A percentile compares a stretch with the other conserved stretches of the same genome.
Conservation (phyloP, 1,140 invertebrate species). For the Diabrotica undecimpunctata region DNA sequence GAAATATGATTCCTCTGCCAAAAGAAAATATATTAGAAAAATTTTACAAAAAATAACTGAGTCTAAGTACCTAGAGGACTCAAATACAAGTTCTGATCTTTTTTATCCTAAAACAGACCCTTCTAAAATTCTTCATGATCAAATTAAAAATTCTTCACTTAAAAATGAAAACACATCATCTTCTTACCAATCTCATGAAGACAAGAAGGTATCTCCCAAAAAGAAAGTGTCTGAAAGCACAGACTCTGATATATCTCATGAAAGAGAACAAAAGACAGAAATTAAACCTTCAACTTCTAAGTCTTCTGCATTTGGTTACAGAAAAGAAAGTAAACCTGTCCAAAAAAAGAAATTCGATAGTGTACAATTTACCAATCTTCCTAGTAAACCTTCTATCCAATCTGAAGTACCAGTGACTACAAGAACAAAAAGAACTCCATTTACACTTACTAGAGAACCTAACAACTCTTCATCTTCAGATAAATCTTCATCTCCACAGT, state of each 20-base stretch:
- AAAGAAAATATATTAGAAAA: slow-evolving; percentile 40
- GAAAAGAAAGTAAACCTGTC: background rate
- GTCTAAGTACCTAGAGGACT: slow-evolving; percentile 27
- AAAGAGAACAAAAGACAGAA: no score
- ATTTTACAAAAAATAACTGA: slow-evolving; percentile 38
- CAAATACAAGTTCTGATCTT: slow-evolving; percentile 31
- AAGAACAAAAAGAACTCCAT: slow-evolving; percentile 12
- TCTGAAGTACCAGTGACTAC: background rate
- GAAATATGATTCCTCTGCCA: slow-evolving; percentile 39
- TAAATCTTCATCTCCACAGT: slow-evolving; percentile 5
- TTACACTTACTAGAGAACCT: slow-evolving; percentile 13
- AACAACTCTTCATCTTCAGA: background rate
- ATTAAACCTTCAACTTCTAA: no score
- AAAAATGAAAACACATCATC: background rate
- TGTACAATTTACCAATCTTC: background rate
- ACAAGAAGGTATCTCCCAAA: slow-evolving; percentile 4
- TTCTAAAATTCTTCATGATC: background rate
- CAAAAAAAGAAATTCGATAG: background rate
- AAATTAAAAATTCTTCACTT: background rate
- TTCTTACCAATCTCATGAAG: background rate
- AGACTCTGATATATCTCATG: background rate
- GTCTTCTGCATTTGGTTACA: background rate
- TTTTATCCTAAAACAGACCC: slow-evolving; percentile 30
- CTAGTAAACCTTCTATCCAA: background rate
- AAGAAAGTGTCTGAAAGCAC: background rate